Conservation (phyloP, 2,113 vertebrate genomes). For the Rafetus swinhoei region DNA sequence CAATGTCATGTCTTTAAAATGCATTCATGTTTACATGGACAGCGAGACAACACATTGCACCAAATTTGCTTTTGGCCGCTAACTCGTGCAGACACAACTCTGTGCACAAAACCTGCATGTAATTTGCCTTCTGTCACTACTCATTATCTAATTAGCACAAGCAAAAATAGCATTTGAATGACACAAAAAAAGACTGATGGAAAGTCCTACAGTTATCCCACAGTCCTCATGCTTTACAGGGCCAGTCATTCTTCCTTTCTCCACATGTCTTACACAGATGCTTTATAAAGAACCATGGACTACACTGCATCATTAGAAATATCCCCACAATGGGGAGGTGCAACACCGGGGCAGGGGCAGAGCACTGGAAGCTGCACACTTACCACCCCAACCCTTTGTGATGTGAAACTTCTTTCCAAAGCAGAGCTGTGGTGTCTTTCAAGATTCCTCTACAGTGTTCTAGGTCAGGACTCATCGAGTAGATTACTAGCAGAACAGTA, state of each 20-base stretch:
- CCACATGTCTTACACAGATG: neutral
- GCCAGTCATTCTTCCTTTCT: neutral
- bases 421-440: no score
- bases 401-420: no score
- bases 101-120: neutral
- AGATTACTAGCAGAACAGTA: no score
- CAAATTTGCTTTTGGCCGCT: neutral
- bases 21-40: neutral
- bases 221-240: neutral
- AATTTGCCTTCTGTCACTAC: no score
- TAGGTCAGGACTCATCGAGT: no score
- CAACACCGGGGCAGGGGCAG: no score
- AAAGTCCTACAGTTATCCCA: neutral
- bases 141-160: neutral
- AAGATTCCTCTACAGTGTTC: no score
- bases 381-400: no score
- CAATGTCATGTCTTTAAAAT: neutral
- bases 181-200: neutral
- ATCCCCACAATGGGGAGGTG: neutral
- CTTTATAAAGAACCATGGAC: neutral
- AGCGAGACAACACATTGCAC: neutral
- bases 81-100: neutral
- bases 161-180: neutral
- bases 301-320: neutral
- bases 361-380: no score